A percentile compares a stretch with the other conserved stretches of the same genome.
These are phyloP conservation scores for Lota lota DNA, from an alignment of 2,113 vertebrate genomes.

Conservation along the genomic window DNA sequence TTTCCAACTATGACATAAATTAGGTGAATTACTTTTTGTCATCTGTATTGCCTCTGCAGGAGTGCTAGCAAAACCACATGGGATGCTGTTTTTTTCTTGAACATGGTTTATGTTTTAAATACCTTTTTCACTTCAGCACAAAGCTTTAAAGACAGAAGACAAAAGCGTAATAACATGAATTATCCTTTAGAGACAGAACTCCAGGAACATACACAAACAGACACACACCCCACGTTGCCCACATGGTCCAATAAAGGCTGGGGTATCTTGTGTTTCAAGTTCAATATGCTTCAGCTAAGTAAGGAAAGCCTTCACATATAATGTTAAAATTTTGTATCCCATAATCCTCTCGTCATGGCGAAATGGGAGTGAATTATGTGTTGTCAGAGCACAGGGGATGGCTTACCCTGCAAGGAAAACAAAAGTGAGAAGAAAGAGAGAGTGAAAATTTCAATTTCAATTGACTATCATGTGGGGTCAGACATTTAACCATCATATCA, in stretches of 20 bases:
- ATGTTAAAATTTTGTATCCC: background rate
- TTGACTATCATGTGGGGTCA: background rate
- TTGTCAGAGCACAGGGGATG: conserved; percentile 1
- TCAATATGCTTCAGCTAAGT: background rate
- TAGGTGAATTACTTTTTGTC: no score
- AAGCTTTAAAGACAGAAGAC: background rate
- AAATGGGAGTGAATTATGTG: conserved; percentile 7
- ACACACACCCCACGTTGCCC: no score
- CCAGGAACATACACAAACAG: conserved; percentile 7
- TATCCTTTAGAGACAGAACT: background rate
- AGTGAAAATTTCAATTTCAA: background rate
- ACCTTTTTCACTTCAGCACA: no score
- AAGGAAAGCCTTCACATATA: conserved; percentile 4
- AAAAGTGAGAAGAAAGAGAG: background rate
- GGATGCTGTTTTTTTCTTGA: background rate
- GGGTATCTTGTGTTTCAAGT: conserved; percentile 12
- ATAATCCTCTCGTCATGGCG: background rate
- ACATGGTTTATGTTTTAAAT: no score
- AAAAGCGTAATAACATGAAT: background rate
- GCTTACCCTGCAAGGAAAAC: background rate
- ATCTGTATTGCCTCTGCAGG: no score
- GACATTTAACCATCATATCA: background rate
- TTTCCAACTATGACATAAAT: no score
- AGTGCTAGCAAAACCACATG: background rate
- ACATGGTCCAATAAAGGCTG: no score